Base-by-base conservation (phyloP, 2,888 invertebrate genomes). In the Dexiosoma caninum region DNA sequence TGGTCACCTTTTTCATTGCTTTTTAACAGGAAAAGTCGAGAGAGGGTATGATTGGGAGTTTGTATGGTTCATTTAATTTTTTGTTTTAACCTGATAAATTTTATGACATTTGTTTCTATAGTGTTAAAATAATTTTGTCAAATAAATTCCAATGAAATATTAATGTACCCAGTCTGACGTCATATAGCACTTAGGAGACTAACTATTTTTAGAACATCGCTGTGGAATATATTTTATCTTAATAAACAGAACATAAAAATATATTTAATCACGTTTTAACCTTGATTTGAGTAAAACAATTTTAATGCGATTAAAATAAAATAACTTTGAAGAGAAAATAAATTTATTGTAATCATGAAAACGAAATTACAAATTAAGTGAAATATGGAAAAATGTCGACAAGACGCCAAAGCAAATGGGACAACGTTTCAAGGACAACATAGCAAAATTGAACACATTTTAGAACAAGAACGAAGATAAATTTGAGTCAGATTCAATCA, bases 161-260 rank as follows among this genome's bases (percentile, higher is more conserved):
- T 30, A 2, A 2, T 2, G 14, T 12, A 23, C 14, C 8, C n/a
- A 12, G 9, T 42, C 67, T 78, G 71, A 78, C 78, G 72, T 78
- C 78, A 78, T 46, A 51, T 60, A 72, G 19, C 60, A 71, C 78
- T 71, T 44, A 71, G 57, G 59, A n/a, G 6, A 27, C 4, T 60
- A 66, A 72, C 42, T 60, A 44, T 76, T 60, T 60, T 51, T 60
- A 59, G 16, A 37, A 35, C n/a, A 42, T 19, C 42, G 30, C 9
- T 23, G 12, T 37, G 37, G 19, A 27, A 49, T 35, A n/a, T 30
- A 19, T 16, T 46, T 27, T 14, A 16, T 30, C 10, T 59, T 46
- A n/a, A 35, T 57, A 32, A 21, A 40, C 6, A 40, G 5, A 12
- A 21, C 6, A 40, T 14, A 19, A 23, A 35, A 40, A 30, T 46